Conservation (phyloP, 2,113 vertebrate species). For the Cromileptes altivelis region DNA sequence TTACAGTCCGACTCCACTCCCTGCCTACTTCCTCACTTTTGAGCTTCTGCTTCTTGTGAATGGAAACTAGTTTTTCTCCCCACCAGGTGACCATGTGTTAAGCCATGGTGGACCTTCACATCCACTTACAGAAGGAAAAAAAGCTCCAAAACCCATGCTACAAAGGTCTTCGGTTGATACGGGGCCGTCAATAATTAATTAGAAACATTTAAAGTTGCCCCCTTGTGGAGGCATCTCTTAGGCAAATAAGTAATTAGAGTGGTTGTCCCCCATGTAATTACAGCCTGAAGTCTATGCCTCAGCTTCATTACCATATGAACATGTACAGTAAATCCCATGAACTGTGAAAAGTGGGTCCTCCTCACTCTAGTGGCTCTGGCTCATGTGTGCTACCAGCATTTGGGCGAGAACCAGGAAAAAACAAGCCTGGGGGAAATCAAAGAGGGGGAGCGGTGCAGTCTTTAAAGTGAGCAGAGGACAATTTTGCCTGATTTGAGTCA, state of each 20-base stretch:
- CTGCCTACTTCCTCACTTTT: neutral
- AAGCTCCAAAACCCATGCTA: slow-evolving; percentile 15
- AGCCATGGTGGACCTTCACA: slow-evolving; percentile 20
- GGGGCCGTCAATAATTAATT: slow-evolving; percentile 77
- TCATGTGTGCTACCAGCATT: slow-evolving; percentile 2
- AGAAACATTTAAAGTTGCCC: slow-evolving; percentile 73
- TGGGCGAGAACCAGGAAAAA: slow-evolving; percentile 35
- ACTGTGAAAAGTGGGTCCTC: slow-evolving; percentile 64
- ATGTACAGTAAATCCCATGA: slow-evolving; percentile 63
- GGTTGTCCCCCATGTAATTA: slow-evolving; percentile 78
- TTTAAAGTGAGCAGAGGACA: slow-evolving; percentile 23
- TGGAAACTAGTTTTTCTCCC: slow-evolving; percentile 29
- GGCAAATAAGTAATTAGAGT: slow-evolving; percentile 80
- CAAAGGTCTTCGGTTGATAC: slow-evolving; percentile 53
- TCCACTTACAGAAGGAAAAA: slow-evolving; percentile 27
- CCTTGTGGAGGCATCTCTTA: slow-evolving; percentile 70
- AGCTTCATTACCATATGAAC: slow-evolving; percentile 73
- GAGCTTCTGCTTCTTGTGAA: slow-evolving; percentile 19
- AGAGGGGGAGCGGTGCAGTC: slow-evolving; percentile 6
- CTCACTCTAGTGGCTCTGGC: slow-evolving; percentile 37
- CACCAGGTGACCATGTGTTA: slow-evolving; percentile 10
- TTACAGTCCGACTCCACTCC: neutral
- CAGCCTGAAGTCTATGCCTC: slow-evolving; percentile 66
- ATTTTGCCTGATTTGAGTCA: slow-evolving; percentile 29
- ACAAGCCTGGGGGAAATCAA: slow-evolving; percentile 24